phyloP scores from a whole-genome alignment of 2,888 invertebrate species.

The Alcis repandata region DNA sequence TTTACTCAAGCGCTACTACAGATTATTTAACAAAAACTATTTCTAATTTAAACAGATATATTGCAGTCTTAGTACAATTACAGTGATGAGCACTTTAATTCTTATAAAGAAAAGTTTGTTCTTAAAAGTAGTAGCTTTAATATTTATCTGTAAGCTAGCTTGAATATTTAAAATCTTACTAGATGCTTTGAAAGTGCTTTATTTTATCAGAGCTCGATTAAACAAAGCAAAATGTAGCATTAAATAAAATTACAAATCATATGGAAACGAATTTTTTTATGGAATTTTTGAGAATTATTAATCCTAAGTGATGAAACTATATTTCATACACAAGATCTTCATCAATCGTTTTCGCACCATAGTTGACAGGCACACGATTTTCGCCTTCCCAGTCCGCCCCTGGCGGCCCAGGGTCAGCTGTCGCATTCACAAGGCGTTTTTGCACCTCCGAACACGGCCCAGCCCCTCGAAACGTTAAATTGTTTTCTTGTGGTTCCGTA shows the following conservation, averaged over 20 bases:
- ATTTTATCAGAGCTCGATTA: background rate
- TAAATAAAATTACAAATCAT: no score
- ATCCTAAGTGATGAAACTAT: no score
- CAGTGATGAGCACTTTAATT: background rate
- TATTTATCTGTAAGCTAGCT: background rate
- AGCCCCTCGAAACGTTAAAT: slow-evolving; percentile 69
- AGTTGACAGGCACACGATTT: slow-evolving; percentile 27
- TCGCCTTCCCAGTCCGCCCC: slow-evolving; percentile 55
- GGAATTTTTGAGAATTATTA: no score
- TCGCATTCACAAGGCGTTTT: slow-evolving; percentile 80
- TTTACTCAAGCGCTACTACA: no score
- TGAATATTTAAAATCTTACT: background rate
- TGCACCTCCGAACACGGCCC: slow-evolving; percentile 63
- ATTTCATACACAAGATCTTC: background rate
- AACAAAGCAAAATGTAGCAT: background rate
- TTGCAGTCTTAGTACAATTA: background rate
- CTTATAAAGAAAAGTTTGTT: background rate
- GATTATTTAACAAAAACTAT: no score
- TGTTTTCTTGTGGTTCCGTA: slow-evolving; percentile 72
- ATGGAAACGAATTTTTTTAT: no score
- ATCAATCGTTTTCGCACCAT: slow-evolving; percentile 9
- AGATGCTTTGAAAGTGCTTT: background rate
- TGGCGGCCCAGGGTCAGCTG: slow-evolving; percentile 74
- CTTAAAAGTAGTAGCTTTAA: background rate
- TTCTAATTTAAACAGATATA: no score